Percentiles rank a stretch among this genome's conserved stretches.
Conservation (phyloP, 2,888 invertebrate species). For the Tenthredo notha region DNA sequence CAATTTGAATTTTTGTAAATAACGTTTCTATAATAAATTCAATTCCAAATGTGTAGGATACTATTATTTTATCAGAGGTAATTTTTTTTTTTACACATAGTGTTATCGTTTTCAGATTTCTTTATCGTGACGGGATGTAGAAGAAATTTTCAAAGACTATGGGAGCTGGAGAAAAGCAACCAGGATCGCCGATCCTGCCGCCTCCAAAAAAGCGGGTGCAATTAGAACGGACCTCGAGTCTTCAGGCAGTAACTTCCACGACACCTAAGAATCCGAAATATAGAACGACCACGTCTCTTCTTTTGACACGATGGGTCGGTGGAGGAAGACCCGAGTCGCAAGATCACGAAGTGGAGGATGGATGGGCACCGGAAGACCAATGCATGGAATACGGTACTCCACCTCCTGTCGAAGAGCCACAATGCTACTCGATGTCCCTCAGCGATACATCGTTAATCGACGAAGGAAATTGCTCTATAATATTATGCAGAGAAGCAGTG, state of each 20-base stretch:
- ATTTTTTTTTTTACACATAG: too few relatives aligned
- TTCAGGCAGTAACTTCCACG: constrained; percentile 66
- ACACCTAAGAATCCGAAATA: constrained; percentile 62
- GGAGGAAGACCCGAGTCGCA: constrained; percentile 58
- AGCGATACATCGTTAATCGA: constrained; percentile 88
- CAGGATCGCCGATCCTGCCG: constrained; percentile 59
- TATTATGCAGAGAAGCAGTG: constrained; percentile 82
- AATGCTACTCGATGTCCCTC: constrained; percentile 85
- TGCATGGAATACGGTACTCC: constrained; percentile 90
- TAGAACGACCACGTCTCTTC: constrained; percentile 66
- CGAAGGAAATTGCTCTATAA: constrained; percentile 73
- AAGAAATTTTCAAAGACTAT: background rate
- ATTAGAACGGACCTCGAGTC: constrained; percentile 70
- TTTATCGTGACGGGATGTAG: background rate
- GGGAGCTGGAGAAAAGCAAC: constrained; percentile 53
- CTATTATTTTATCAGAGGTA: background rate
- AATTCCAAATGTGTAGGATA: background rate
- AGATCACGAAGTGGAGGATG: constrained; percentile 60
- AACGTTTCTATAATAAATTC: background rate
- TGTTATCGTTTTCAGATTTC: constrained; percentile 1
- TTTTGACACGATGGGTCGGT: constrained; percentile 67
- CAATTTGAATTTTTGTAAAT: background rate
- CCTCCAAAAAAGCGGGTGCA: constrained; percentile 66
- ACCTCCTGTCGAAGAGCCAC: constrained; percentile 86
- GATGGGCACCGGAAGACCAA: constrained; percentile 60